Evolutionary conservation across 2,113 vertebrate species (phyloP).

Genomic region (Aptenodytes patagonicus): DNA sequence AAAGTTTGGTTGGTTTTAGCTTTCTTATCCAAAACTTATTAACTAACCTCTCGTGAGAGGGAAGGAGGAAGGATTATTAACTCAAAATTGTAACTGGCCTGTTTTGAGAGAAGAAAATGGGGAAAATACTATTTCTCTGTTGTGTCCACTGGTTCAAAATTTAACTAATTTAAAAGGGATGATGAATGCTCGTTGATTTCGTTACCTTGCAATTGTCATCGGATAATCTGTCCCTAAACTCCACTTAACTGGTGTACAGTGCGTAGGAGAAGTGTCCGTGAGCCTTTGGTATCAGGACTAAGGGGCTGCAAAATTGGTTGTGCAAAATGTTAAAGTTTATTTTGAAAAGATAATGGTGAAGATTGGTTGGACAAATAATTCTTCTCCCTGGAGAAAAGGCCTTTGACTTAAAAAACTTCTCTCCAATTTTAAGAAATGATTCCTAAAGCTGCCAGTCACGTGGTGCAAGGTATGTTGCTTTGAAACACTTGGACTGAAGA

Average conservation of each 20-base stretch:
- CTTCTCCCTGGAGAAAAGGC: not conserved
- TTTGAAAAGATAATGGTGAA: not conserved
- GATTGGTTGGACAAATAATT: not conserved
- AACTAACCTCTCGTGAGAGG: not conserved
- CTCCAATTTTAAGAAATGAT: not conserved
- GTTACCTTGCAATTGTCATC: not conserved
- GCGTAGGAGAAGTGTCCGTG: rapidly evolving
- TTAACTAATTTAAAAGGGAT: not conserved
- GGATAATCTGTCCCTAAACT: not conserved
- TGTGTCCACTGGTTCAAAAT: not conserved
- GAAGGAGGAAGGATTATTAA: not conserved
- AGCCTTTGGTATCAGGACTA: not conserved
- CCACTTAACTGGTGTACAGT: rapidly evolving
- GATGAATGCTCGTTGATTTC: not conserved
- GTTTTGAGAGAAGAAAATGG: not conserved
- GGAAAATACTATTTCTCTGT: not conserved
- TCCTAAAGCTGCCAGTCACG: not conserved
- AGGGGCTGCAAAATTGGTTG: not conserved
- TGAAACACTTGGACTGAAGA: not conserved
- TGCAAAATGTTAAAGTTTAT: not conserved
- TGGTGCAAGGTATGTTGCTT: not conserved
- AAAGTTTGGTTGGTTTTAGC: not conserved
- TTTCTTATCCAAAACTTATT: not conserved
- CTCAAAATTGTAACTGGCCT: not conserved
- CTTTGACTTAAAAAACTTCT: not conserved